Percentiles rank a stretch among this genome's conserved stretches.
Conservation (phyloP, 2,888 invertebrate genomes). For the Stenurella melanura region DNA sequence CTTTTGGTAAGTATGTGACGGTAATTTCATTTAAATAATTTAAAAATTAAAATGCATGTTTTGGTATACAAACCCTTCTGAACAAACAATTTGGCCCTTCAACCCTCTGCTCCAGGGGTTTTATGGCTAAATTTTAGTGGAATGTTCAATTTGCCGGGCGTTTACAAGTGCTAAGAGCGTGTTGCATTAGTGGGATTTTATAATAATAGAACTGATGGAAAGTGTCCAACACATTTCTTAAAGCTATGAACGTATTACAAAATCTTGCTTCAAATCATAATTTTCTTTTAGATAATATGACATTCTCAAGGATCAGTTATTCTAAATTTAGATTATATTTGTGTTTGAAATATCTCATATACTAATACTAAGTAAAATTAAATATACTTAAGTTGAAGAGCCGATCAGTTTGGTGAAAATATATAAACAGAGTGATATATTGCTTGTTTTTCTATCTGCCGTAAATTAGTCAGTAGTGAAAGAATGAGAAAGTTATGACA, state of each 20-base stretch:
- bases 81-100: not conserved
- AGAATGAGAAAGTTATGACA: no score
- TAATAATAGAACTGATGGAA: slow-evolving; percentile 1
- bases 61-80: not conserved
- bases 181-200: slow-evolving; percentile 1
- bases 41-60: slow-evolving; percentile 12
- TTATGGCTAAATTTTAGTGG: slow-evolving; percentile 7
- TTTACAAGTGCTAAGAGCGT: slow-evolving; percentile 10
- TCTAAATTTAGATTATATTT: not conserved
- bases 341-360: not conserved
- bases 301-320: not conserved
- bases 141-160: slow-evolving; percentile 16
- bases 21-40: slow-evolving; percentile 16
- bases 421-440: not conserved
- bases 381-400: not conserved
- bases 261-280: not conserved
- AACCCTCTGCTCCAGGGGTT: slow-evolving; percentile 6
- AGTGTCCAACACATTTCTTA: not conserved
- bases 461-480: no score
- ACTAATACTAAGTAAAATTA: not conserved
- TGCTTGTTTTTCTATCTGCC: slow-evolving; percentile 1
- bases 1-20: slow-evolving; percentile 4
- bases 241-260: not conserved
- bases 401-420: not conserved
- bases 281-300: not conserved